Conservation (phyloP, 23 tunicate genomes). For the Oikopleura dioica region DNA sequence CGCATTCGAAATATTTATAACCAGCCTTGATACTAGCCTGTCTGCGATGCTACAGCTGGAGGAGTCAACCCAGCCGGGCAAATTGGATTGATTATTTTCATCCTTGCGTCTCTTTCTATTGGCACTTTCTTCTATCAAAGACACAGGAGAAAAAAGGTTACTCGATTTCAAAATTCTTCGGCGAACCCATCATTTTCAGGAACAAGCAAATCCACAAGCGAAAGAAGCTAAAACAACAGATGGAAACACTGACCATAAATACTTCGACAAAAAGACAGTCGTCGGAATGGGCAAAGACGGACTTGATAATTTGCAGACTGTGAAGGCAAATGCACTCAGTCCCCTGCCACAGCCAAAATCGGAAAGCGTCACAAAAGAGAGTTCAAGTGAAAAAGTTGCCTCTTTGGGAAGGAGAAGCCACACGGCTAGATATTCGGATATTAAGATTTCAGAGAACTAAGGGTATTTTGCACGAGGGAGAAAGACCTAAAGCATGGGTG, state of each 20-base stretch:
- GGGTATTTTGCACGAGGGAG: too few species aligned
- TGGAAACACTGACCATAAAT: too few species aligned
- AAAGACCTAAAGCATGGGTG: too few species aligned
- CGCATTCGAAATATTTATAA: background rate
- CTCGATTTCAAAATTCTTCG: too few species aligned
- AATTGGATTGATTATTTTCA: background rate
- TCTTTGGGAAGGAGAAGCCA: background rate
- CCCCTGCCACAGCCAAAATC: background rate
- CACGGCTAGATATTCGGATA: background rate
- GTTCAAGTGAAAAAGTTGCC: background rate
- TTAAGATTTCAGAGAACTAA: background rate
- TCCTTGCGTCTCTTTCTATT: background rate
- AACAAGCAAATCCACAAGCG: too few species aligned
- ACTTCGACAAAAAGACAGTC: background rate
- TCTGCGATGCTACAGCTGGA: constrained; percentile 11
- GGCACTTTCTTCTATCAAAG: background rate
- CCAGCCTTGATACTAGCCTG: too few species aligned
- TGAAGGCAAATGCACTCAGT: background rate
- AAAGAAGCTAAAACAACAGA: too few species aligned
- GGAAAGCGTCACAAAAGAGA: constrained; percentile 13
- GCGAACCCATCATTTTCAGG: too few species aligned
- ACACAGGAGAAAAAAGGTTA: background rate
- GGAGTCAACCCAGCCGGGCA: background rate
- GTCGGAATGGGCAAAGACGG: constrained; percentile 8
- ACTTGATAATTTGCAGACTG: constrained; percentile 2